These are phyloP conservation scores for Microcebus ravelobensis DNA, from an alignment of 2,113 vertebrate genomes.

Conservation along the genomic window DNA sequence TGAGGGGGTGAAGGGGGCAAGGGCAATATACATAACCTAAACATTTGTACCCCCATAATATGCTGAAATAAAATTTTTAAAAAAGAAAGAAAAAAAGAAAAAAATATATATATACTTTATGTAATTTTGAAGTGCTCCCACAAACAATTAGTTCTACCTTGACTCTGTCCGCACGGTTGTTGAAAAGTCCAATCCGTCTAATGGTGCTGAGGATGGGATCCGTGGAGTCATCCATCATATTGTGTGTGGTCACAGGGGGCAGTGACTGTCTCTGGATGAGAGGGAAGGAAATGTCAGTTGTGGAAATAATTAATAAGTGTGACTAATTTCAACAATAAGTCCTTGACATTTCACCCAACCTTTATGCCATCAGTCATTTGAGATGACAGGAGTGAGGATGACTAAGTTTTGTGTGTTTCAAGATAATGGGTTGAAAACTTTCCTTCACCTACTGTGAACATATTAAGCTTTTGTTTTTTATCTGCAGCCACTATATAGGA, in stretches of 20 bases:
- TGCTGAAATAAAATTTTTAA: too few species aligned
- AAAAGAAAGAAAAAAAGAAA: too few species aligned
- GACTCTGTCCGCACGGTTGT: constrained; percentile 93
- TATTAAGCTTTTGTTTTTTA: background rate
- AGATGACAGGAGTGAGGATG: background rate
- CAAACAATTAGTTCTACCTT: constrained; percentile 87
- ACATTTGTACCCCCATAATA: too few species aligned
- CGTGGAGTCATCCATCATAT: constrained; percentile 93
- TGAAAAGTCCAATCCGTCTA: constrained; percentile 95
- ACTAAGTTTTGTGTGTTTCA: background rate
- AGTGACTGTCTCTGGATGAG: constrained; percentile 90
- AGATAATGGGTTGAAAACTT: background rate
- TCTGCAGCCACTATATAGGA: background rate
- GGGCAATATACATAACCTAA: too few species aligned
- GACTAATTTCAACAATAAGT: constrained; percentile 31
- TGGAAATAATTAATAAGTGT: background rate
- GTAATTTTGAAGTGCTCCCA: background rate
- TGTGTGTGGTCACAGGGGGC: constrained; percentile 98
- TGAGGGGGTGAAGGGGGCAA: too few species aligned
- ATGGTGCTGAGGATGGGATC: constrained; percentile 96
- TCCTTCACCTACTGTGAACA: background rate
- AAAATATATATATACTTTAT: too few species aligned
- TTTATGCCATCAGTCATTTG: background rate
- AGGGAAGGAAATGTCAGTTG: constrained; percentile 13
- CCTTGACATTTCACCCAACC: background rate